These are phyloP conservation scores for Eunapius fragilis DNA, from an alignment of 37 sponge, comb jelly and placozoan species.

Conservation along the genomic window DNA sequence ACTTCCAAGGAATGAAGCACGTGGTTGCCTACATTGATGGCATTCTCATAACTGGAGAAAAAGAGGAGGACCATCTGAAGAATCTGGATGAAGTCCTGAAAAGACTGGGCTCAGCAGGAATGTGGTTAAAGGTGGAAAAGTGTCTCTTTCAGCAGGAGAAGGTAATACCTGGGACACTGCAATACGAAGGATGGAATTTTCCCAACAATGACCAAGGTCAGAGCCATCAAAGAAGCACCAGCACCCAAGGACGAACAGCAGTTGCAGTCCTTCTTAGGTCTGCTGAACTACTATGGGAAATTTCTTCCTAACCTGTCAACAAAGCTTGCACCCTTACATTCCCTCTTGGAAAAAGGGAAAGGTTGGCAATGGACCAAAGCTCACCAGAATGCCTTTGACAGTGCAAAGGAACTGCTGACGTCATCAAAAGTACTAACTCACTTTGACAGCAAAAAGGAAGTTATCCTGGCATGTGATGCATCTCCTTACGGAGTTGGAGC, in stretches of 20 bases:
- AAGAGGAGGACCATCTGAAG: conserved; percentile 15
- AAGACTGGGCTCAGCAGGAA: conserved; percentile 31
- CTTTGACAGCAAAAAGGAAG: conserved; percentile 36
- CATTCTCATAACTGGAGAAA: conserved; percentile 13
- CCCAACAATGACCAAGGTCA: conserved; percentile 1
- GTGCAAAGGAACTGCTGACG: conserved; percentile 16
- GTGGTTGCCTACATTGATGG: conserved; percentile 40
- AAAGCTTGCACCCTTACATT: conserved; percentile 10
- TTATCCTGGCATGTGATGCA: conserved; percentile 9
- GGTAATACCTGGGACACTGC: conserved; percentile 59
- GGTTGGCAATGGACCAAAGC: conserved; percentile 26
- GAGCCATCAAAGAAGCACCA: conserved; percentile 33
- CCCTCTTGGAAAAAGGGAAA: conserved; percentile 17
- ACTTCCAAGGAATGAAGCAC: conserved; percentile 24
- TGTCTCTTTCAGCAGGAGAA: conserved; percentile 26
- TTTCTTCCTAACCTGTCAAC: conserved; percentile 47
- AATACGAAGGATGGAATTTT: conserved; percentile 23
- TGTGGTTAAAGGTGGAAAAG: conserved; percentile 54
- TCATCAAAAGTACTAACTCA: conserved; percentile 7
- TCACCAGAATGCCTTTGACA: conserved; percentile 29
- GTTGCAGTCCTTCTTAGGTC: conserved; percentile 34
- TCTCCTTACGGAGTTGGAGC: conserved; percentile 24
- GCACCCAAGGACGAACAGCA: conserved; percentile 9
- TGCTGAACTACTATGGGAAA: conserved; percentile 47
- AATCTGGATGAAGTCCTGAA: conserved; percentile 27